Base-by-base conservation (phyloP, 2,797 vertebrate species). In the Ctenopoma kingsleyae region DNA sequence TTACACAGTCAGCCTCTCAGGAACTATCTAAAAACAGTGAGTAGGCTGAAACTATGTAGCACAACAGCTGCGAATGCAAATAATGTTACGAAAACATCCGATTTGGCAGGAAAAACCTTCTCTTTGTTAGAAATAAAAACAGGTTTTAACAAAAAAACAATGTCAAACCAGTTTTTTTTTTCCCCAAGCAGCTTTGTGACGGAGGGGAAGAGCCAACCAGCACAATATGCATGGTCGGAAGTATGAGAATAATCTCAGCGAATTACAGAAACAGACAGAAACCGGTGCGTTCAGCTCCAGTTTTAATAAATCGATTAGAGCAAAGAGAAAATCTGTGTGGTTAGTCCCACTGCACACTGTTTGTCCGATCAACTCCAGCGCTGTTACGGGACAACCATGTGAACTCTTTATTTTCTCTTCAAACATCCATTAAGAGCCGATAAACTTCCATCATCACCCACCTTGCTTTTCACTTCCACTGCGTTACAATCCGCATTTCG, bases 381-480 rank as follows among this genome's bases (percentile, higher is more conserved):
- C 69, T 58, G 58, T 40, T 36, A 51, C 76, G 32, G 67, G 66
- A 49, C 48, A 46, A 64, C 81, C 88, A 87, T 89, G 86, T 90
- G 86, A 83, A 73, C 54, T 62, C 50, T 52, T 40, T 13, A 54
- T 48, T 72, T 64, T 51, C 43, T 55, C 36, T 44, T 1, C 6
- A 43, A 57, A 66, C 16, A 6, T 25, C 30, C 16, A 35, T 36
- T 47, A 19, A 13, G 13, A 44, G 6, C 6, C 13, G 15, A 22
- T 16, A 20, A 8, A 32, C 30, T 20, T 19, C 1, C 50, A 6
- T 7, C 7, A 9, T 27, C 52, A 74, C 96, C 96, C 91, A 98
- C 97, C 97, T 98, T 99, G 91, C 97, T 98, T 87, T 99, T 99
- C 60, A 99, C 97, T 93, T 99, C 97, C 90, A 99, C 97, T 0